A percentile compares a stretch with the other conserved stretches of the same genome.
phyloP scores from a whole-genome alignment of 2,113 vertebrate genomes.

The Pipra filicauda region DNA sequence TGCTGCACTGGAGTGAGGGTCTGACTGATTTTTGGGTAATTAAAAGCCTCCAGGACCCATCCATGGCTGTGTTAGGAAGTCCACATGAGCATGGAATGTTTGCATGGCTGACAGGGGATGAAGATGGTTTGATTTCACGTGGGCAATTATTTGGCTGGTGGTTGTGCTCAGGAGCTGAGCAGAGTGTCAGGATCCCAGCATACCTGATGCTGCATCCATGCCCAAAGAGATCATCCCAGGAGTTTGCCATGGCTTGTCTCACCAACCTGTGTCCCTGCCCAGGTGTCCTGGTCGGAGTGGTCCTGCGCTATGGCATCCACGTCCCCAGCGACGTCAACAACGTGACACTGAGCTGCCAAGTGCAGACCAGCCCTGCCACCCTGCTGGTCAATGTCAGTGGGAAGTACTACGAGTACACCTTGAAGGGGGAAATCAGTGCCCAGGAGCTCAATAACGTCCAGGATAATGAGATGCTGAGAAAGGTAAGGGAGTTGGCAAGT shows the following conservation, averaged over 20 bases:
- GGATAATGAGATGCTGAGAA: conserved; percentile 97
- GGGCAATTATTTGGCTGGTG: accelerated
- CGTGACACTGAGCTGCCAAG: conserved; percentile 85
- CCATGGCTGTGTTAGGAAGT: neutral
- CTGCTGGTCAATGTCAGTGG: conserved; percentile 93
- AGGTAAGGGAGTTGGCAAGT: conserved; percentile 73
- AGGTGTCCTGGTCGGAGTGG: conserved; percentile 92
- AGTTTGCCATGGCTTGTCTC: neutral
- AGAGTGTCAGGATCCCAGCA: neutral
- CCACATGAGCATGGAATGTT: accelerated
- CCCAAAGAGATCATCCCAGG: accelerated
- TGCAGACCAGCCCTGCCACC: conserved; percentile 89
- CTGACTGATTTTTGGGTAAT: neutral
- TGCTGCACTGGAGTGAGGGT: accelerated
- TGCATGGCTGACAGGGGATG: accelerated
- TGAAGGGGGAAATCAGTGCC: conserved; percentile 89
- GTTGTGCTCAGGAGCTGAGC: neutral
- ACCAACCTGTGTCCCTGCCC: neutral
- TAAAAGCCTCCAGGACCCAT: neutral
- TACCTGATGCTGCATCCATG: neutral
- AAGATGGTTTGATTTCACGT: accelerated
- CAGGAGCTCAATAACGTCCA: conserved; percentile 84
- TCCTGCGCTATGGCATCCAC: conserved; percentile 92
- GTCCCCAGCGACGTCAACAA: conserved; percentile 88
- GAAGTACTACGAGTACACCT: conserved; percentile 93